These are phyloP conservation scores for Pavo muticus DNA, from an alignment of 2,113 vertebrate genomes.

Conservation along the genomic window DNA sequence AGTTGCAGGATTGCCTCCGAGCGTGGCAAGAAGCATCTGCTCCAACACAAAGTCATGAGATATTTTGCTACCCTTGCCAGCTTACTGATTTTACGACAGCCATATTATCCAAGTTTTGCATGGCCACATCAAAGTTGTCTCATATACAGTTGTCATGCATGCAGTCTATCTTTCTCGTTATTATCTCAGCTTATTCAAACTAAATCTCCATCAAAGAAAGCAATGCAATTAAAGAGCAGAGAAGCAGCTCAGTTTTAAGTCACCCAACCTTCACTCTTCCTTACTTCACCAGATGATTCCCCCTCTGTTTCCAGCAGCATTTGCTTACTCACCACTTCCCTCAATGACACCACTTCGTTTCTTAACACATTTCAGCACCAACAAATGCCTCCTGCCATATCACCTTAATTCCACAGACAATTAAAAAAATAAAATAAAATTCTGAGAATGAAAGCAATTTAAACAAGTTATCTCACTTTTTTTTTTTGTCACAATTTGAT, in stretches of 20 bases:
- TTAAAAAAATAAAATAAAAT: neutral
- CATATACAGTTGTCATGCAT: neutral
- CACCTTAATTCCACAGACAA: neutral
- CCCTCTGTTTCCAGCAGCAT: neutral
- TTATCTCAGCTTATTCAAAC: neutral
- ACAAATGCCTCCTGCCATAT: neutral
- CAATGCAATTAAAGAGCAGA: neutral
- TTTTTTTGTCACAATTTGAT: neutral
- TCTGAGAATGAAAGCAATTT: accelerated
- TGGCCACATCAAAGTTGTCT: neutral
- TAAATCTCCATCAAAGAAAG: neutral
- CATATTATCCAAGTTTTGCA: accelerated
- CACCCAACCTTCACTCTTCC: neutral
- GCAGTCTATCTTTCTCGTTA: neutral
- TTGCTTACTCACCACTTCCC: neutral
- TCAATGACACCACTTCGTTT: accelerated
- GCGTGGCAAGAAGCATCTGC: accelerated
- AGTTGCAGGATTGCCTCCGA: accelerated
- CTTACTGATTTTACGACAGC: neutral
- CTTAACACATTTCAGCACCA: neutral
- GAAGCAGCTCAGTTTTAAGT: neutral
- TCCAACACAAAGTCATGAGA: accelerated
- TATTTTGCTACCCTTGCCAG: accelerated
- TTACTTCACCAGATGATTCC: neutral
- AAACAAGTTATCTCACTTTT: neutral